Base-by-base conservation (phyloP, 2,797 vertebrate genomes). In the Sparidentex hasta region DNA sequence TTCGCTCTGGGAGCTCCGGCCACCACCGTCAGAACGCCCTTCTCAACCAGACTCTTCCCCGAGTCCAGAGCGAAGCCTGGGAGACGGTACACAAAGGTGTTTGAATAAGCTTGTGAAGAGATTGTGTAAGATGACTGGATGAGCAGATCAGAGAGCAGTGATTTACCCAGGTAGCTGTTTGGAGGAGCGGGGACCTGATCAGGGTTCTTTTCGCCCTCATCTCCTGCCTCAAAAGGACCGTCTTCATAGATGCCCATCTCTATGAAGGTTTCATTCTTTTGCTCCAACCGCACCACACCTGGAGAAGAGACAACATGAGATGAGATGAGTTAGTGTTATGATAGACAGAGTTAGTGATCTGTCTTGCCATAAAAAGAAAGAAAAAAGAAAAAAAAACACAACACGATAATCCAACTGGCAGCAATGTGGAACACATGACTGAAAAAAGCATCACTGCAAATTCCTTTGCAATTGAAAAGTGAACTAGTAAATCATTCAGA, bases 151-250 rank as follows among this genome's bases (percentile, higher is more conserved):
- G 12, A 38, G 50, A 69, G 58, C 17, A 5, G 44, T 21, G 27
- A 82, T 95, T 94, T 97, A 99, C 98, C 98, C 94, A 99, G 94
- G 76, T 98, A 99, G 96, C 98, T 99, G 97, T 96, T 98, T 84
- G 95, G 77, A 66, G 97, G 96, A 80, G 95, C 96, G 46, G 98
- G 97, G 76, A 99, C 95, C 72, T 96, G 90, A 0, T 94, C 84
- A 41, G 96, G 93, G 55, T 96, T 83, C 68, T 87, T 94, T 17
- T 79, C 71, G 64, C 51, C 95, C 90, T 97, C 97, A 83, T 96
- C 97, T 81, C 97, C 98, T 62, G 94, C 94, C 94, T 99, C 98
- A 59, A 95, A 99, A 51, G 98, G 98, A 63, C 98, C 98, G 72
- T 99, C 98, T 0, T 94, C 90, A 94, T 88, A 98, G 88, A 96